Base-by-base conservation (phyloP, 23 tunicate genomes). In the Trididemnum nubilum region DNA sequence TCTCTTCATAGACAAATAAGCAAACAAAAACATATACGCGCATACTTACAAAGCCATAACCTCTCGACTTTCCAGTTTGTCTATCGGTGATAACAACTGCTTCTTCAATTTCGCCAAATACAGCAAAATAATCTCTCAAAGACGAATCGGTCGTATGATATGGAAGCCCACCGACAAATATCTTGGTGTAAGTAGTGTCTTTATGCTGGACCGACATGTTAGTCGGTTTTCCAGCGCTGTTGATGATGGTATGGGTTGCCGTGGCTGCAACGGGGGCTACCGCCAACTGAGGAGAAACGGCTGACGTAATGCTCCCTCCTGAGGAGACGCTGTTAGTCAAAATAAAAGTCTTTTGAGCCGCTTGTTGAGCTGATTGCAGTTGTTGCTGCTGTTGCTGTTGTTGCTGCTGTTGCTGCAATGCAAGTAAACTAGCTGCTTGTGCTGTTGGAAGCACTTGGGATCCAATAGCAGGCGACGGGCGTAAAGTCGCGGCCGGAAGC, bases 71-170 rank as follows among this genome's bases (percentile, higher is more conserved):
- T 63, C 93, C 90, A 26, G 97, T 87, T 35, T 92, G 87, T 69
- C 99, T 65, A 69, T 96, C 99, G 0, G 99, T 96, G 71, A 96
- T 96, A 15, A 96, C 99, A 67, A 96, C 99, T 22, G 99, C 99
- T 72, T 96, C 99, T 35, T 96, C 99, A 31, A 96, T 96, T 22
- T 96, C 99, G 34, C 99, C 99, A 70, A 86, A 96, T 19, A 76
- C 72, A 23, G 83, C 88, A 63, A 96, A 96, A 81, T 91, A 96
- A 28, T 96, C 89, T 60, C 99, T 73, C 0, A 96, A 82, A 25
- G 99, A 96, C 29, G 86, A 86, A 76, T 96, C 99, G 38, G 94
- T 91, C 18, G 99, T 96, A 67, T 96, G 99, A 51, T 96, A 96
- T 37, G 99, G 99, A 3, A 96, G 85, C 27, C 99, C 99, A 31